Conservation (phyloP, 2,113 vertebrate species). For the Australoheros scitulus region DNA sequence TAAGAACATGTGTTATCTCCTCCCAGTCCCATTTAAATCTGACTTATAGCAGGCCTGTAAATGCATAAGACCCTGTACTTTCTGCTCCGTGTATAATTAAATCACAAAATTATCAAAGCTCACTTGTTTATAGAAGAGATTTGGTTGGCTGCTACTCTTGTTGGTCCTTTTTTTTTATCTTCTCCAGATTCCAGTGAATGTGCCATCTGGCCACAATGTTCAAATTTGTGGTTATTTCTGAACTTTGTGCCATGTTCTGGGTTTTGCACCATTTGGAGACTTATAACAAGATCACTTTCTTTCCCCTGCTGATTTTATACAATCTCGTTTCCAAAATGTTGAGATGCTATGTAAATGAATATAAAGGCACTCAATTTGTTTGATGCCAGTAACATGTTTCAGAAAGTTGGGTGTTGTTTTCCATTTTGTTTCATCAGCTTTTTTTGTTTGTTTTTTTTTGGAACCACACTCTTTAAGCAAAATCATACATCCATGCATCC, state of each 20-base stretch:
- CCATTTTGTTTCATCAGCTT: background rate
- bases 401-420: background rate
- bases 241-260: slow-evolving; percentile 9
- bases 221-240: slow-evolving; percentile 14
- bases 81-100: background rate
- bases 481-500: too few species aligned
- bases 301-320: slow-evolving; percentile 10
- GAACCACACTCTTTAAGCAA: background rate
- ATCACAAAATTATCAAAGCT: background rate
- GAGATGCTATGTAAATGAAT: background rate
- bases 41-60: slow-evolving; percentile 9
- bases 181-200: background rate
- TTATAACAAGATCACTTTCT: slow-evolving; percentile 12
- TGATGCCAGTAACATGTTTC: background rate
- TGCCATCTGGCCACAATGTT: slow-evolving; percentile 17
- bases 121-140: background rate
- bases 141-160: background rate
- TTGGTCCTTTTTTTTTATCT: background rate
- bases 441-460: background rate
- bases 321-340: background rate
- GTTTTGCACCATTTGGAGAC: slow-evolving; percentile 42
- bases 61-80: slow-evolving; percentile 16
- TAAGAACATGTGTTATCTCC: slow-evolving; percentile 11
- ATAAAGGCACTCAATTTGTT: background rate
- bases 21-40: slow-evolving; percentile 18